Evolutionary conservation across 2,113 vertebrate genomes (phyloP), one percentile per base, ranked within the genome.

Genomic region (Malaclemys terrapin): DNA sequence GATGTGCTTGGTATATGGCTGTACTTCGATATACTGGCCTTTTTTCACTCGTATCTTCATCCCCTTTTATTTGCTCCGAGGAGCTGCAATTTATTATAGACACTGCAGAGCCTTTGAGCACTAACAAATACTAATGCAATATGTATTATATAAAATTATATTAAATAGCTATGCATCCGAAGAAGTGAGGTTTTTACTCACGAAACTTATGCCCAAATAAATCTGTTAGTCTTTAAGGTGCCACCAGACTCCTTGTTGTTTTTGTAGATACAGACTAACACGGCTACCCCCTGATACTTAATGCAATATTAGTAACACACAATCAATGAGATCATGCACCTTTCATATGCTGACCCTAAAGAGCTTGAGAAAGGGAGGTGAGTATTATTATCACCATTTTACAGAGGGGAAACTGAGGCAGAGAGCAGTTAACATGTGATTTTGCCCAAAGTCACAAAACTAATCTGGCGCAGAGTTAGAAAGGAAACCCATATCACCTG

Each of bases 1-100:
- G n/a, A 80, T 52, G 85, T 56, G 52, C 29, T 5, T 2, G 16
- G 5, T 20, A 12, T 9, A 4, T 2, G 0, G 45, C 1, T 0
- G 12, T 27, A 5, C 54, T 84, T 82, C 59, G 7, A 85, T 24
- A 75, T 25, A 89, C 49, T 65, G 89, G 25, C 5, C 45, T 88
- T 16, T 62, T 50, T 14, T 24, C 42, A 27, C 84, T 79, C 25
- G 53, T 3, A 20, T 0, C 0, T 3, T 27, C 45, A 49, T 88
- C 47, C 72, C 47, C 80, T 86, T 38, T 6, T 10, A 4, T 29
- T 50, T 88, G 29, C 24, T 4, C 49, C 42, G 88, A 90, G 91
- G 27, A 82, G 38, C 80, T 29, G 42, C 35, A n/a, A 19, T 42
- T 47, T 1, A 4, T 38, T 82, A 25, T 54, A 81, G 86, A 75